These are phyloP conservation scores for Xenopus tropicalis DNA, from an alignment of 2,113 vertebrate genomes.

Conservation along the genomic window UCB_Xtro_10.0 CM004445.2:17735501-17736000, in stretches of 20 bases:
- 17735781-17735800: neutral
- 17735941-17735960: conserved; percentile 41
- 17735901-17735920: conserved; percentile 39
- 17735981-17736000: conserved; percentile 39
- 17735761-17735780: conserved; percentile 29
- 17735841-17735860: conserved; percentile 7
- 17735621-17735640: too few relatives aligned
- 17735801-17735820: neutral
- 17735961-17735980: conserved; percentile 41
- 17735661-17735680: neutral
- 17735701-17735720: conserved; percentile 1
- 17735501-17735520: too few relatives aligned
- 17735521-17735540: too few relatives aligned
- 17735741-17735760: conserved; percentile 28
- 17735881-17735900: conserved; percentile 34
- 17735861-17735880: conserved; percentile 30
- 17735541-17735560: too few relatives aligned
- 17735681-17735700: neutral
- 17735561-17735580: too few relatives aligned
- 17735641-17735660: too few relatives aligned
- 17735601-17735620: too few relatives aligned
- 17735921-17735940: conserved; percentile 37
- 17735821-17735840: conserved; percentile 13
- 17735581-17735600: too few relatives aligned
- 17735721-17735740: conserved; percentile 12